A percentile compares a stretch with the other conserved stretches of the same genome.
Evolutionary conservation across 1,140 invertebrate genomes (phyloP).

Genomic region (Drosophila pandora): DNA sequence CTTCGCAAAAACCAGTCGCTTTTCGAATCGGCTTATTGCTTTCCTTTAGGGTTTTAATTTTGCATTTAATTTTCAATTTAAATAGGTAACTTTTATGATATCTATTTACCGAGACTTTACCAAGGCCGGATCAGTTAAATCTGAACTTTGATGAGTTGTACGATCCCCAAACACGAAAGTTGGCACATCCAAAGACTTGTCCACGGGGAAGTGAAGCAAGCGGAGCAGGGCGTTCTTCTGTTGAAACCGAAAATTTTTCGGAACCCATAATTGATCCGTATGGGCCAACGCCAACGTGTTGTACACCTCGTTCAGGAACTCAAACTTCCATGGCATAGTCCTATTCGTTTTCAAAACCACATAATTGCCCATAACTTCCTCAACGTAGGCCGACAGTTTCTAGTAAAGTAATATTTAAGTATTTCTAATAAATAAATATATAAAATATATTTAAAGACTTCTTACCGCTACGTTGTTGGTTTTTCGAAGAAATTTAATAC

Average conservation of each 20-base stretch:
- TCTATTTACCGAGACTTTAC: slow-evolving; percentile 37
- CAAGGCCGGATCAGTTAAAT: slow-evolving; percentile 31
- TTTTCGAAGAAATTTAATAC: slow-evolving; percentile 46
- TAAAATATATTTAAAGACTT: background rate
- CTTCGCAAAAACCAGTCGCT: slow-evolving; percentile 61
- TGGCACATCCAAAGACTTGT: slow-evolving; percentile 53
- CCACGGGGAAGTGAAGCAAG: slow-evolving; percentile 43
- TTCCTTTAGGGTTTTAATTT: slow-evolving; percentile 30
- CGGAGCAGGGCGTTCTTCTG: slow-evolving; percentile 35
- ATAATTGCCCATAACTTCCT: slow-evolving; percentile 78
- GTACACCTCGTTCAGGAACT: slow-evolving; percentile 77
- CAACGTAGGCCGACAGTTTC: slow-evolving; percentile 61
- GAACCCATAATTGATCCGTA: slow-evolving; percentile 56
- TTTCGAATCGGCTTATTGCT: slow-evolving; percentile 51
- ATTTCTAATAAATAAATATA: background rate
- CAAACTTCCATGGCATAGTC: slow-evolving; percentile 80
- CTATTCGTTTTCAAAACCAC: slow-evolving; percentile 68
- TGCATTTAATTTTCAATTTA: background rate
- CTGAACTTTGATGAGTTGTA: slow-evolving; percentile 56
- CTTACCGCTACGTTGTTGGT: slow-evolving; percentile 60
- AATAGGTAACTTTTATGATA: background rate
- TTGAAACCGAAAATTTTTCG: slow-evolving; percentile 12
- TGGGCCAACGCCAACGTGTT: slow-evolving; percentile 71
- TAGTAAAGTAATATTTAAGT: slow-evolving; percentile 4
- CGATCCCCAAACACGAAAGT: slow-evolving; percentile 72